These are phyloP conservation scores for Drosophila neocordata DNA, from an alignment of 1,140 invertebrate species.

Conservation along the genomic window DNA sequence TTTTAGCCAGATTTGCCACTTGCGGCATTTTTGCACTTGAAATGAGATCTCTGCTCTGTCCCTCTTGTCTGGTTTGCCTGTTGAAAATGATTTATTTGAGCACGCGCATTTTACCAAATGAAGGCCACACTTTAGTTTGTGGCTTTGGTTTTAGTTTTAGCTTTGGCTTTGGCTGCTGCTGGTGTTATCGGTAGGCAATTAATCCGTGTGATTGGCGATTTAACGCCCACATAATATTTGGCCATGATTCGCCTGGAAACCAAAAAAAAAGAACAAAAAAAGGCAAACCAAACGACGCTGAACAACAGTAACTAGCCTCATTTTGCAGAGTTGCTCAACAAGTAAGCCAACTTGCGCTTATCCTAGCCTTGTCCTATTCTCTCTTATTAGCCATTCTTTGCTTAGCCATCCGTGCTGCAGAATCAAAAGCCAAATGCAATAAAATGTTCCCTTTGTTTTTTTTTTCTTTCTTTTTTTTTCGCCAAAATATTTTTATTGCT, in stretches of 20 bases:
- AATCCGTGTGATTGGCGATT: slow-evolving; percentile 71
- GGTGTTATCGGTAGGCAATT: slow-evolving; percentile 69
- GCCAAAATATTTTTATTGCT: slow-evolving; percentile 36
- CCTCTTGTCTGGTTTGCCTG: slow-evolving; percentile 38
- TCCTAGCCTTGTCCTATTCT: background rate
- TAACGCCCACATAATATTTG: slow-evolving; percentile 57
- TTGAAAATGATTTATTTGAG: slow-evolving; percentile 82
- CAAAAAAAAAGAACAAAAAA: background rate
- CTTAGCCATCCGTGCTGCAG: slow-evolving; percentile 5
- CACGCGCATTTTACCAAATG: slow-evolving; percentile 67
- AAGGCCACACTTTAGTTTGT: slow-evolving; percentile 26
- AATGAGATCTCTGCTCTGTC: slow-evolving; percentile 59
- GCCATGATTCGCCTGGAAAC: background rate
- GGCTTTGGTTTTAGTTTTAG: background rate
- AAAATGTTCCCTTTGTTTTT: slow-evolving; percentile 10
- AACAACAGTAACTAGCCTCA: background rate
- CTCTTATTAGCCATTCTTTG: slow-evolving; percentile 11
- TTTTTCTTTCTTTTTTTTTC: background rate
- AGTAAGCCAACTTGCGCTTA: slow-evolving; percentile 7
- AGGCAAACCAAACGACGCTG: too few relatives aligned
- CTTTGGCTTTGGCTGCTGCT: background rate
- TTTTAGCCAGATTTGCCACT: slow-evolving; percentile 45
- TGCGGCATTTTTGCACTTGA: slow-evolving; percentile 79
- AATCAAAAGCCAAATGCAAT: slow-evolving; percentile 25
- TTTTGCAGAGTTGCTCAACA: slow-evolving; percentile 9